These are phyloP conservation scores for Melanotus villosus DNA, from an alignment of 2,888 invertebrate genomes.

Conservation along the genomic window DNA sequence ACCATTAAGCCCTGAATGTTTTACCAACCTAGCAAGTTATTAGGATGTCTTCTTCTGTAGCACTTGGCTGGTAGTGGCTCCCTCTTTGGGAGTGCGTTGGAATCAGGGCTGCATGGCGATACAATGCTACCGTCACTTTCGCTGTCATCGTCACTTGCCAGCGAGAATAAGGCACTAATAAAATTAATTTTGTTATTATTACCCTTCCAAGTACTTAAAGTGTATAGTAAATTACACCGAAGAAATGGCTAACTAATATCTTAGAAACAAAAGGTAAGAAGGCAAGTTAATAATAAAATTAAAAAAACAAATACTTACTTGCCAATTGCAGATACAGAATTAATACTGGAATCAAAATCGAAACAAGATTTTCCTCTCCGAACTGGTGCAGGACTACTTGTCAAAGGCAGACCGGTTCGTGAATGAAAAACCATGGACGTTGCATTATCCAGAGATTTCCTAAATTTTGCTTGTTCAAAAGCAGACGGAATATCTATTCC, in stretches of 20 bases:
- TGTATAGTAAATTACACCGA: too few relatives aligned
- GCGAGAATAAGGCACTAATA: slow-evolving; percentile 78
- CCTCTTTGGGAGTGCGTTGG: slow-evolving; percentile 57
- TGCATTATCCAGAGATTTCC: slow-evolving; percentile 82
- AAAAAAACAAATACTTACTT: slow-evolving; percentile 76
- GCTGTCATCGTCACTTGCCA: slow-evolving; percentile 67
- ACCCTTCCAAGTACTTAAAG: too few relatives aligned
- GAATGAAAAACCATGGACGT: slow-evolving; percentile 89
- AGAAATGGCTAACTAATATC: too few relatives aligned
- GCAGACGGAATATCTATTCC: slow-evolving; percentile 75
- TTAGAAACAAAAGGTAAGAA: too few relatives aligned
- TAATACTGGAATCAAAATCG: slow-evolving; percentile 87
- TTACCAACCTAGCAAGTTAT: slow-evolving; percentile 67
- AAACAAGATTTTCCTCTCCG: slow-evolving; percentile 84
- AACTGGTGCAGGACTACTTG: slow-evolving; percentile 89
- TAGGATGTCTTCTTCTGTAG: slow-evolving; percentile 63
- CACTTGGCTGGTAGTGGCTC: slow-evolving; percentile 60
- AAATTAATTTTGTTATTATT: slow-evolving; percentile 16
- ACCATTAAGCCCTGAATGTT: slow-evolving; percentile 52
- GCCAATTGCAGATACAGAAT: slow-evolving; percentile 84
- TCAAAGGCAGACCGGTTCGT: slow-evolving; percentile 85
- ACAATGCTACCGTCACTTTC: slow-evolving; percentile 70
- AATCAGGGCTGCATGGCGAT: slow-evolving; percentile 68
- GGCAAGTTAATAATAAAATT: too few relatives aligned
- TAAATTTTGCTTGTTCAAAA: slow-evolving; percentile 80